Evolutionary conservation across 53 echinoderm and acorn worm species (phyloP).

Genomic region (Echinometra lucunter): DNA sequence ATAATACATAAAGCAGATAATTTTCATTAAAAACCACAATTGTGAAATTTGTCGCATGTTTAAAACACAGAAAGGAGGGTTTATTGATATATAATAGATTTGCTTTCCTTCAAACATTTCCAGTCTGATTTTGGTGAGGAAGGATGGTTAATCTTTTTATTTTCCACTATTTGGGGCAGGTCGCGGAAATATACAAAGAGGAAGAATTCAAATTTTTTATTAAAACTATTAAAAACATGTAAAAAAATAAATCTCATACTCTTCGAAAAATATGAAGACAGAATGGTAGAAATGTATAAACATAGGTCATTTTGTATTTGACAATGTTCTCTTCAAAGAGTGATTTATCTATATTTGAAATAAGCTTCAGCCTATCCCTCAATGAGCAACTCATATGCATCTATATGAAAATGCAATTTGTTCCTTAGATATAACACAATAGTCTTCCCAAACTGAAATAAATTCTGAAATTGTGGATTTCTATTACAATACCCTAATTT

Average conservation of each 20-base stretch:
- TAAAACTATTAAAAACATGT: no score
- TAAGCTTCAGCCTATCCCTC: neutral
- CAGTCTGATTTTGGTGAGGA: no score
- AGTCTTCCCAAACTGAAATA: neutral
- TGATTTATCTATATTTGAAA: no score
- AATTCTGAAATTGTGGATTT: neutral
- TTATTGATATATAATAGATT: no score
- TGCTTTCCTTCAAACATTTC: no score
- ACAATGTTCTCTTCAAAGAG: no score
- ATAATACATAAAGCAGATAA: neutral
- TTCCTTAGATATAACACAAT: neutral
- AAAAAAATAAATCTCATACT: no score
- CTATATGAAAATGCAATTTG: neutral
- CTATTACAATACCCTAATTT: neutral
- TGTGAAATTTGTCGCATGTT: neutral
- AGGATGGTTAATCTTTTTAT: no score
- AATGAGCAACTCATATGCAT: neutral
- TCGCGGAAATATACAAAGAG: no score
- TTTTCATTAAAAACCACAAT: neutral
- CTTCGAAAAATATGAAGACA: neutral
- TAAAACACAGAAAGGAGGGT: neutral
- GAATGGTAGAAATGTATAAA: neutral
- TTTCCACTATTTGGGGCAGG: no score
- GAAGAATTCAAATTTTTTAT: no score
- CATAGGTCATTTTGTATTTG: neutral